Evolutionary conservation across 2,888 invertebrate species (phyloP), one percentile per base, ranked within the genome.

Genomic region (Caradrina kadenii): DNA sequence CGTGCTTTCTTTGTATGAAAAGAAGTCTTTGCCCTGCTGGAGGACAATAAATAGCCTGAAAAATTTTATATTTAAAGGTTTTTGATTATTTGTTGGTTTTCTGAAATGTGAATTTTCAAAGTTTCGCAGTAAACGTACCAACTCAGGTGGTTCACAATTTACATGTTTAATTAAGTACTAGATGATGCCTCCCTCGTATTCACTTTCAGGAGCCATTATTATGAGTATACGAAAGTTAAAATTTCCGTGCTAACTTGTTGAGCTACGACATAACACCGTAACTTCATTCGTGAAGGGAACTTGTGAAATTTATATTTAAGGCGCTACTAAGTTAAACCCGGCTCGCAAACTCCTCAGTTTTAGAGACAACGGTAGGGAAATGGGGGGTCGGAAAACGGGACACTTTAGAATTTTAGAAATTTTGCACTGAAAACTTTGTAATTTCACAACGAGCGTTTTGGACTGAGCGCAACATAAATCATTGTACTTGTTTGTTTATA

Each of bases 341-440:
- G 86, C 87, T 91, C 81, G 87, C 88, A 91, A 93, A 93, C 91
- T 93, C 91, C 68, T 79, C 84, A 87, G 90, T 89, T 90, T 89
- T 89, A 90, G 88, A 91, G 88, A 93, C 91, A 92, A 91, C 88
- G 87, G 87, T 83, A 85, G 84, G 87, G 87, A 86, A 86, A 86
- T 83, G 87, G 84, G 87, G 86, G 83, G 86, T 69, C 79, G 87
- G 85, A 79, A 86, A 88, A 86, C 85, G 88, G 90, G 89, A 91
- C 93, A 91, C 91, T 94, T 93, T 90, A 93, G 91, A 94, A 94
- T 93, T 95, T 94, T 93, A 93, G 94, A 94, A 93, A 94, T 92
- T 93, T 92, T 89, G 89, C 88, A 80, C 88, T 89, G 87, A 88
- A 84, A 94, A 94, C 92, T 94, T 94, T 82, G 90, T 90, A 91